phyloP scores from a whole-genome alignment of 2,113 vertebrate species.

The Argyrosomus japonicus region DNA sequence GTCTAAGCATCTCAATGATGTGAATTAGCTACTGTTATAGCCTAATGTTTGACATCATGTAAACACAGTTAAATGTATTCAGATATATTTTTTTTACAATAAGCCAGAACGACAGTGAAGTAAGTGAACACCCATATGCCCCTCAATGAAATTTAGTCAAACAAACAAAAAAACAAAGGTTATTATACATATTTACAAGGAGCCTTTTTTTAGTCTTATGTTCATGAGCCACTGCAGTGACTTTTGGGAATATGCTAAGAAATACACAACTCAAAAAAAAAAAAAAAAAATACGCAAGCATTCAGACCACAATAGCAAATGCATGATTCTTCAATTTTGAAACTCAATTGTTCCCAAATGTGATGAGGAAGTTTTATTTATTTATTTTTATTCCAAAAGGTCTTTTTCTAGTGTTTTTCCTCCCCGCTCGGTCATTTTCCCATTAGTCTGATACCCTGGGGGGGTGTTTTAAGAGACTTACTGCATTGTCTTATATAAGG shows the following conservation, averaged over 20 bases:
- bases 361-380: slow-evolving; percentile 37
- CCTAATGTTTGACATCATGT: slow-evolving; percentile 50
- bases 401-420: slow-evolving; percentile 9
- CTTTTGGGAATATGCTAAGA: slow-evolving; percentile 59
- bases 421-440: slow-evolving; percentile 27
- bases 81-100: slow-evolving; percentile 22
- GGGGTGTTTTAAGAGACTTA: slow-evolving; percentile 21
- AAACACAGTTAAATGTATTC: slow-evolving; percentile 37
- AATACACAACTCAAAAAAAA: slow-evolving; percentile 58
- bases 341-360: slow-evolving; percentile 64
- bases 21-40: slow-evolving; percentile 56
- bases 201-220: slow-evolving; percentile 57
- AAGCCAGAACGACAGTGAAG: slow-evolving; percentile 44
- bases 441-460: slow-evolving; percentile 14
- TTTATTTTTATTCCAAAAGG: slow-evolving; percentile 37
- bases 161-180: slow-evolving; percentile 56
- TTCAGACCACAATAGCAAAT: slow-evolving; percentile 57
- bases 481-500: slow-evolving; percentile 44
- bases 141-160: slow-evolving; percentile 53
- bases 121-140: slow-evolving; percentile 44
- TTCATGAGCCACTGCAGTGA: slow-evolving; percentile 61
- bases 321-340: slow-evolving; percentile 44
- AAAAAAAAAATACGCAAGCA: slow-evolving; percentile 58
- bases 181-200: slow-evolving; percentile 84
- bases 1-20: slow-evolving; percentile 31